Percentiles rank a stretch among this genome's conserved stretches.
phyloP scores from a whole-genome alignment of 2,888 invertebrate genomes.

The Gasteruption jaculator region DNA sequence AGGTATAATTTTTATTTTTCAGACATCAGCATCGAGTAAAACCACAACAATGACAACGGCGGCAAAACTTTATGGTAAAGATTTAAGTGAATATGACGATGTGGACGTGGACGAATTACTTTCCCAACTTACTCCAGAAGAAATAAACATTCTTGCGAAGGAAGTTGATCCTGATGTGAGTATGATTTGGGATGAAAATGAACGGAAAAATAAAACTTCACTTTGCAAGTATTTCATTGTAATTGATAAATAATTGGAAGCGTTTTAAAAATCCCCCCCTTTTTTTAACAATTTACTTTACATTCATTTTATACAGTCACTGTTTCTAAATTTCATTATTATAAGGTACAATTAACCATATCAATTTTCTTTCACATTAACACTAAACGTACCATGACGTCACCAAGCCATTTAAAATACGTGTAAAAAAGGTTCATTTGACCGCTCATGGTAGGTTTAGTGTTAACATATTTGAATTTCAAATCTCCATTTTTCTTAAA shows the following conservation, averaged over 20 bases:
- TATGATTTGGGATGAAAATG: slow-evolving; percentile 39
- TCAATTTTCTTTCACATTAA: too few relatives aligned
- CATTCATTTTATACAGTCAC: too few relatives aligned
- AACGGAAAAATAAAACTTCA: too few relatives aligned
- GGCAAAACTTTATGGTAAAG: slow-evolving; percentile 85
- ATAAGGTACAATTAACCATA: too few relatives aligned
- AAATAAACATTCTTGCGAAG: slow-evolving; percentile 94
- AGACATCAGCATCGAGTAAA: slow-evolving; percentile 87
- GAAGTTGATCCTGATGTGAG: slow-evolving; percentile 99
- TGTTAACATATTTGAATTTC: not conserved
- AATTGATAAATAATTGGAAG: not conserved
- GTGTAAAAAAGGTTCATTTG: too few relatives aligned
- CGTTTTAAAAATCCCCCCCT: not conserved
- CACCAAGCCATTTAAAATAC: too few relatives aligned
- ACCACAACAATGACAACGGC: slow-evolving; percentile 88
- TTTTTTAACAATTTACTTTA: slow-evolving; percentile 7
- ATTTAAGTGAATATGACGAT: slow-evolving; percentile 87
- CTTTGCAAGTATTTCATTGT: not conserved
- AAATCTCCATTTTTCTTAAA: too few relatives aligned
- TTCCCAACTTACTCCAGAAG: slow-evolving; percentile 88
- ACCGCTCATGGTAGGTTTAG: too few relatives aligned
- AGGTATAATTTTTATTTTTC: too few relatives aligned
- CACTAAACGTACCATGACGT: too few relatives aligned
- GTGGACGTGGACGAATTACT: slow-evolving; percentile 94
- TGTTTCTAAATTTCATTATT: too few relatives aligned